Evolutionary conservation across 1,140 invertebrate genomes (phyloP), one percentile per base, ranked within the genome.

Genomic region (Apocrypta bakeri): DNA sequence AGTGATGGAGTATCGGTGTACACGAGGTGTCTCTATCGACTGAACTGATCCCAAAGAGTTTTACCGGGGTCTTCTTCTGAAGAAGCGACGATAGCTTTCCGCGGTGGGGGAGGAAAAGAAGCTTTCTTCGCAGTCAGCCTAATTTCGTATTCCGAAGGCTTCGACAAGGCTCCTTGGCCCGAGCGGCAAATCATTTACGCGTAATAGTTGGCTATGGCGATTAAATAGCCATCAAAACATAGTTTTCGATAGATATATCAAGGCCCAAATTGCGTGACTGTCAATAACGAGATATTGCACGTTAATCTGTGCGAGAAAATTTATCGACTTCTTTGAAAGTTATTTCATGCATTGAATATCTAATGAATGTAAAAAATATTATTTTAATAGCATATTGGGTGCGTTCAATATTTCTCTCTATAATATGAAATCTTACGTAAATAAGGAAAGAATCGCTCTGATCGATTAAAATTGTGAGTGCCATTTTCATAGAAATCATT

Each of bases 1-100:
- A 66, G 63, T 29, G 69, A 21, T 40, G 33, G 25, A 27, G 12
- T 27, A 63, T 73, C 29, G 56, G 9, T 61, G 27, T 40, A 69
- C 56, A 33, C 66, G 77, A 80, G 48, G 21, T 31, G 71, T 64
- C 79, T 25, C 33, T 3, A 24, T 64, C 9, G 27, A 83, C 84
- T 85, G 77, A 61, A 68, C 21, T 27, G 71, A 72, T 83, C 74
- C 66, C 42, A 27, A 24, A 71, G 64, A 71, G 40, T 82, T 80
- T 82, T 61, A 69, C 77, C 42, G 68, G 29, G 29, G 37, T 61
- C 61, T 40, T 56, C 48, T 77, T 21, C 68, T 27, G 74, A 56
- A 74, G 74, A 78, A 66, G 68, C 40, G 42, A 11, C 69, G 25
- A 21, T 66, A 76, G 73, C 29, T 31, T 73, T 40, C 66, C 37